Conservation (phyloP, 2,797 vertebrate genomes). For the Anisognathus igniventris region DNA sequence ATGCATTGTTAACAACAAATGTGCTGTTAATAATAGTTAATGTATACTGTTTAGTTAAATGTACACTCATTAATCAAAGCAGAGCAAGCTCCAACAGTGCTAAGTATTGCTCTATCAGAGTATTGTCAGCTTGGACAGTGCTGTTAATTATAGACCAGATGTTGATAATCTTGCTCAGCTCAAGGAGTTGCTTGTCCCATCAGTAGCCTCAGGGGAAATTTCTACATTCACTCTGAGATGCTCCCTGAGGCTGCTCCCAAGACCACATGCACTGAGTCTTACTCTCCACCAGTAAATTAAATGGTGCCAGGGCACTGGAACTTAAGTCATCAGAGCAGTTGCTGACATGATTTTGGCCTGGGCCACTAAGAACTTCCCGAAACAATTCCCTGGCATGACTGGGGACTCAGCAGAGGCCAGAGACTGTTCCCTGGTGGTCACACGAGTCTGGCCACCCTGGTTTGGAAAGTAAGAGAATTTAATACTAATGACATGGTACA, state of each 20-base stretch:
- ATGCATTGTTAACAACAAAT: not conserved
- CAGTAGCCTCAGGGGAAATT: not conserved
- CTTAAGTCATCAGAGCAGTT: not conserved
- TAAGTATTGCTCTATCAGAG: not conserved
- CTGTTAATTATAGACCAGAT: conserved; percentile 38
- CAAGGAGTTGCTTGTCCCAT: not conserved
- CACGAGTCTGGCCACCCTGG: conserved; percentile 1
- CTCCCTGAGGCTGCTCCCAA: not conserved
- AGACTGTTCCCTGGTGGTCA: conserved; percentile 3
- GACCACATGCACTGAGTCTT: not conserved
- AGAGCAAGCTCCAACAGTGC: not conserved
- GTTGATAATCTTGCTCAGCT: conserved; percentile 19
- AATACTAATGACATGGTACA: not conserved
- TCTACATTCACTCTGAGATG: conserved; percentile 14
- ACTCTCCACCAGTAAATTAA: not conserved
- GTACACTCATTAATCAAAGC: conserved; percentile 5
- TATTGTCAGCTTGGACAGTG: not conserved
- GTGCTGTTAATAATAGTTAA: not conserved
- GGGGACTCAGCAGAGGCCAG: not conserved
- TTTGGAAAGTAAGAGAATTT: not conserved
- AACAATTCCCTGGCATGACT: conserved; percentile 12
- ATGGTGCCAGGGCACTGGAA: not conserved
- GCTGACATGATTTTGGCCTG: conserved; percentile 41
- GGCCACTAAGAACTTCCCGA: not conserved
- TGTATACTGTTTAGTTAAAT: not conserved